Evolutionary conservation across 1,140 invertebrate species (phyloP), one percentile per base, ranked within the genome.

Genomic region (Pseudomyrmex cubaensis): DNA sequence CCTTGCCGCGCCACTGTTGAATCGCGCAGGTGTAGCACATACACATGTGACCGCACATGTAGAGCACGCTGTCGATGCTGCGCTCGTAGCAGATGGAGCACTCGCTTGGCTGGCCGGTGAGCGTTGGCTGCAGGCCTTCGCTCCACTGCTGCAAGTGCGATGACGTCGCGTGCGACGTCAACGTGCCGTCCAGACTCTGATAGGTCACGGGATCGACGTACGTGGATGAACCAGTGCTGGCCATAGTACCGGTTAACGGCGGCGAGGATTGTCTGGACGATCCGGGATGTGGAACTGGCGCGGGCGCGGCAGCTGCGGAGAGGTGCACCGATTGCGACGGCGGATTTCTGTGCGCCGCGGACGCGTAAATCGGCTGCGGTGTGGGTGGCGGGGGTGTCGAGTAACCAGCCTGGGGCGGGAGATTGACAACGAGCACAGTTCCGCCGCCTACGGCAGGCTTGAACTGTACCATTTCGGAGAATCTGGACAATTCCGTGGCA

Each of bases 11-110:
- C 97, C 98, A 98, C 90, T 99, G 98, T 87, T 98, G 97, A 15
- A 97, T 95, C 2, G 98, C 98, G 94, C 98, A 99, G n/a, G 98
- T 95, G 91, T 98, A 99, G 93, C 99, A 99, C 98, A 99, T 99
- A 91, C 99, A 99, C 98, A 99, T 99, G 95, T 99, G 98, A 56
- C 99, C 98, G 93, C 99, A 99, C 95, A 97, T 98, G 92, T 99
- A 99, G 20, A 99, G 95, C 22, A 99, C 98, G 88, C 97, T 97
- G 93, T 99, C 98, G 64, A 99, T 98, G 70, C 96, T 96, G 87
- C 98, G 96, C 92, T 99, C 98, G 91, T 98, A 99, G 94, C 99
- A 99, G 64, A 99, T 98, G 0, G 97, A 98, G 94, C 98, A 99
- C 91, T 99, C 98, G 56, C 93, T 95, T 15, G 92, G 93, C 64